Percentiles rank a stretch among this genome's conserved stretches.
Evolutionary conservation across 2,888 invertebrate genomes (phyloP).

Genomic region (Ochropacha duplaris): DNA sequence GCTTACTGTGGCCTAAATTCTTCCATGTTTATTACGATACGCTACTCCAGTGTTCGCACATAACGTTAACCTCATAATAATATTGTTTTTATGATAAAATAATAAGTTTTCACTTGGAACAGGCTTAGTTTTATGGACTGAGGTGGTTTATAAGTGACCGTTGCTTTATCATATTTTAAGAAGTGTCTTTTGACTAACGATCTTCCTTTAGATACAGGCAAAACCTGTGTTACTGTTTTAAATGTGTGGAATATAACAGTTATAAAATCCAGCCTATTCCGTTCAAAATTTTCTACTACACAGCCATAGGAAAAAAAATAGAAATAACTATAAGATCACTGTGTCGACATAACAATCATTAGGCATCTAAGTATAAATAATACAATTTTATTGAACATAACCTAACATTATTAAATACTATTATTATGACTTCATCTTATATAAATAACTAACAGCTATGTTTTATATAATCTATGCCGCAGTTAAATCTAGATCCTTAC

Average conservation of each 20-base stretch:
- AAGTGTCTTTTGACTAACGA: too few relatives aligned
- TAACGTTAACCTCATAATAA: not conserved
- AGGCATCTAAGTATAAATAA: slow-evolving; percentile 25
- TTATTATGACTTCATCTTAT: slow-evolving; percentile 80
- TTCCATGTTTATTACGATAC: slow-evolving; percentile 1
- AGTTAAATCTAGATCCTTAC: slow-evolving; percentile 73
- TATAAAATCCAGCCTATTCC: not conserved
- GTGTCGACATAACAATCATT: not conserved
- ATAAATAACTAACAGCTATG: slow-evolving; percentile 45
- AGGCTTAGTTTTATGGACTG: not conserved
- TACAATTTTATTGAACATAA: slow-evolving; percentile 68
- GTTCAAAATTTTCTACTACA: not conserved
- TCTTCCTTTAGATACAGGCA: too few relatives aligned
- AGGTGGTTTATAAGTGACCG: too few relatives aligned
- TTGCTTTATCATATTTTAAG: too few relatives aligned
- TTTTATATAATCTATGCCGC: slow-evolving; percentile 50
- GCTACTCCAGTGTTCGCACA: not conserved
- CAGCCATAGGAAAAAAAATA: not conserved
- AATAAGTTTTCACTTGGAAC: not conserved
- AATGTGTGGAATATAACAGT: not conserved
- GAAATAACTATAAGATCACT: not conserved
- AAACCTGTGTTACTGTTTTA: not conserved
- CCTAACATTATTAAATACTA: slow-evolving; percentile 78
- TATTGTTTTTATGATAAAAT: not conserved
- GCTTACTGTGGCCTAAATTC: not conserved